Percentiles rank a stretch among this genome's conserved stretches.
Evolutionary conservation across 2,113 vertebrate species (phyloP).

Genomic region (Setophaga coronata): DNA sequence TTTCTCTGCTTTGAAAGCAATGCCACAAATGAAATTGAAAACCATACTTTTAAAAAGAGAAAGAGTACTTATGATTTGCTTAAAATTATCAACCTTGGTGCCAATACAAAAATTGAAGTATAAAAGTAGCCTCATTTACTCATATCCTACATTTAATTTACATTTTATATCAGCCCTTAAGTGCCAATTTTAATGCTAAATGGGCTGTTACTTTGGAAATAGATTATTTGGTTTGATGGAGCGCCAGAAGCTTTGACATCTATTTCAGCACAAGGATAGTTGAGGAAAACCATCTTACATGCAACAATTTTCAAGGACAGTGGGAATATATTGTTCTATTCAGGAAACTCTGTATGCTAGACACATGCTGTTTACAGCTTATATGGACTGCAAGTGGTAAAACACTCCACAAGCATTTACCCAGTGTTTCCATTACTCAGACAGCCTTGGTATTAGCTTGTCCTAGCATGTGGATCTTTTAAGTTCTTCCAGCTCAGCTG

Average conservation of each 20-base stretch:
- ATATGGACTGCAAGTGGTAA: background rate
- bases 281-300: constrained; percentile 4
- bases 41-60: background rate
- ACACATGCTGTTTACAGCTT: background rate
- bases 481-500: background rate
- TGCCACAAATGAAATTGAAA: constrained; percentile 56
- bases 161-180: constrained; percentile 59
- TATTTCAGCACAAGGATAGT: background rate
- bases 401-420: background rate
- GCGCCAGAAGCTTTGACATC: constrained; percentile 9
- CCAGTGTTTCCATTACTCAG: background rate
- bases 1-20: constrained; percentile 64
- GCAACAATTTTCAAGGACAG: constrained; percentile 9
- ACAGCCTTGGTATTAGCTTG: background rate
- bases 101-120: background rate
- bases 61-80: constrained; percentile 13
- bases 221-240: constrained; percentile 44
- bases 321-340: background rate
- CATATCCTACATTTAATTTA: constrained; percentile 48
- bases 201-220: constrained; percentile 52
- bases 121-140: constrained; percentile 13
- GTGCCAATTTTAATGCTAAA: constrained; percentile 60
- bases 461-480: background rate
- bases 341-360: background rate
- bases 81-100: constrained; percentile 34